Percentiles rank a stretch among this genome's conserved stretches.
These are phyloP conservation scores for Stenchaetothrips biformis DNA, from an alignment of 2,888 invertebrate genomes.

Conservation along the genomic window DNA sequence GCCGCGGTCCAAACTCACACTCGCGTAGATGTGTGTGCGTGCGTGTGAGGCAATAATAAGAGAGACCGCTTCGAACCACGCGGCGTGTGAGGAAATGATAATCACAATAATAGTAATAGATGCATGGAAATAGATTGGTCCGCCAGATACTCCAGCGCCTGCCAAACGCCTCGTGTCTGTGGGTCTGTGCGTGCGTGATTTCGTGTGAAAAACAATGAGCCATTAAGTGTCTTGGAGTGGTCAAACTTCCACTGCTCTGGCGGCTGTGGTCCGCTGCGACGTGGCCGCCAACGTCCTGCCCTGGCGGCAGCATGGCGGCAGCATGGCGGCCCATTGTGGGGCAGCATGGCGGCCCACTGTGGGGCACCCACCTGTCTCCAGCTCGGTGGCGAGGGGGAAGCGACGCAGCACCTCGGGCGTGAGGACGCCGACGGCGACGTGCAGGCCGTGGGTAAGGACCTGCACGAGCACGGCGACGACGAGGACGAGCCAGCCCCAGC, in stretches of 20 bases:
- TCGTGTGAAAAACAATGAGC: neutral
- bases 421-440: conserved; percentile 60
- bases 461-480: conserved; percentile 68
- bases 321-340: too few relatives aligned
- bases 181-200: neutral
- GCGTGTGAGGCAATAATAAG: neutral
- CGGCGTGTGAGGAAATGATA: neutral
- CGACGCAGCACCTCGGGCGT: conserved; percentile 55
- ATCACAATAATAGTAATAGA: conserved; percentile 10
- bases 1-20: neutral
- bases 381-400: conserved; percentile 56
- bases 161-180: neutral
- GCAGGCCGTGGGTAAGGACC: conserved; percentile 68
- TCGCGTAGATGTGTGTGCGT: neutral
- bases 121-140: conserved; percentile 30
- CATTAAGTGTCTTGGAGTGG: too few relatives aligned
- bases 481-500: conserved; percentile 82
- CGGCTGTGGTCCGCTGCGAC: too few relatives aligned
- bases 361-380: conserved; percentile 60
- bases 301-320: too few relatives aligned
- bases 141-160: conserved; percentile 42
- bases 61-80: neutral
- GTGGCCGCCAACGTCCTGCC: too few relatives aligned
- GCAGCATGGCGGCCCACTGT: too few relatives aligned
- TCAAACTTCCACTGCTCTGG: neutral